Conservation (phyloP, 2,113 vertebrate species). For the Hydrochoerus hydrochaeris region DNA sequence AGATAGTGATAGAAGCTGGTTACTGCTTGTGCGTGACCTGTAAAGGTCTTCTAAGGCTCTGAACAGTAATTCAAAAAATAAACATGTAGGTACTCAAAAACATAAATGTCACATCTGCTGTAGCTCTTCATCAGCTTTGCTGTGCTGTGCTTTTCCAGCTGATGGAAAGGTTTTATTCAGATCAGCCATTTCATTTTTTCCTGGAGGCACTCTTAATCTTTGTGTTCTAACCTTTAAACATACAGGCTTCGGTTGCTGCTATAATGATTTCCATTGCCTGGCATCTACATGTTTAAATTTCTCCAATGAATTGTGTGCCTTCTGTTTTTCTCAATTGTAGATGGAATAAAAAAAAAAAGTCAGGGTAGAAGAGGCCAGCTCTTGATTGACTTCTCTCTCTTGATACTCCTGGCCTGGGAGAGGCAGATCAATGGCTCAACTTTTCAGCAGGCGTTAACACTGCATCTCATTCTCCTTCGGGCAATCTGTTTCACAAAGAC, state of each 20-base stretch:
- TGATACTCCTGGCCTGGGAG: neutral
- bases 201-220: slow-evolving; percentile 76
- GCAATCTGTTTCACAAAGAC: slow-evolving; percentile 19
- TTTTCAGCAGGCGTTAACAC: slow-evolving; percentile 18
- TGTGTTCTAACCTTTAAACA: slow-evolving; percentile 83
- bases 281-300: slow-evolving; percentile 64
- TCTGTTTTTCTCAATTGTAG: slow-evolving; percentile 77
- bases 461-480: neutral
- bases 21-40: slow-evolving; percentile 41
- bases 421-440: slow-evolving; percentile 63
- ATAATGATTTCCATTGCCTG: slow-evolving; percentile 81
- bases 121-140: neutral
- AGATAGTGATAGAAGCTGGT: slow-evolving; percentile 1
- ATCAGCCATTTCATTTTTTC: slow-evolving; percentile 72
- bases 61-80: slow-evolving; percentile 71
- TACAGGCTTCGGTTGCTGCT: neutral
- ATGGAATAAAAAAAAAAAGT: slow-evolving; percentile 51
- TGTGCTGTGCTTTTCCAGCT: neutral
- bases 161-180: slow-evolving; percentile 76
- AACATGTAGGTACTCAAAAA: slow-evolving; percentile 70
- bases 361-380: neutral
- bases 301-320: slow-evolving; percentile 72
- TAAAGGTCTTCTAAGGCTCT: slow-evolving; percentile 57
- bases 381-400: slow-evolving; percentile 73
- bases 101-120: slow-evolving; percentile 50